phyloP scores from a whole-genome alignment of 2,888 invertebrate genomes.

The Artemia sinica region DNA sequence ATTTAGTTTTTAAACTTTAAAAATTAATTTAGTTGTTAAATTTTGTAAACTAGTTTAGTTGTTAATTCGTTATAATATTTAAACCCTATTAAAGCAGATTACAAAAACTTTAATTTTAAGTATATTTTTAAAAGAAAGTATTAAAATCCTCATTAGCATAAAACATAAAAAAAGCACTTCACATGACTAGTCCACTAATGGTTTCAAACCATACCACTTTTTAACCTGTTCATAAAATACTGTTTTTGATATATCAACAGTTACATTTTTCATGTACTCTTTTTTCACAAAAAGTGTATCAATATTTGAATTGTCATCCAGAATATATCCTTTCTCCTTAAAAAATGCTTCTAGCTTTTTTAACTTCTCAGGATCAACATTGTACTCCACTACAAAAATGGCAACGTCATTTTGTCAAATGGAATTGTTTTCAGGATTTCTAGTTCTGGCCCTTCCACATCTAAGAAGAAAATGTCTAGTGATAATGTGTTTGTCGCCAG shows the following conservation, averaged over 20 bases:
- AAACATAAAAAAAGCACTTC: too few relatives aligned
- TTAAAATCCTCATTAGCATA: too few relatives aligned
- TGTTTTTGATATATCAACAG: neutral
- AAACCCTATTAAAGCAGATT: too few relatives aligned
- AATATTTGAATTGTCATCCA: neutral
- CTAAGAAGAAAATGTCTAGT: neutral
- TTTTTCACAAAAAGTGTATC: constrained; percentile 11
- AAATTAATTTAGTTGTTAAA: too few relatives aligned
- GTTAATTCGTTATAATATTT: too few relatives aligned
- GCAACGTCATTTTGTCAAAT: neutral
- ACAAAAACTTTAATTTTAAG: too few relatives aligned
- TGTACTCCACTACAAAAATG: neutral
- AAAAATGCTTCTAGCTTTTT: constrained; percentile 4
- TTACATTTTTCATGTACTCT: neutral
- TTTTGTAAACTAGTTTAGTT: too few relatives aligned
- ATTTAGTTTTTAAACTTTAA: too few relatives aligned
- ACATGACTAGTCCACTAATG: neutral
- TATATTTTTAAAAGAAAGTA: too few relatives aligned
- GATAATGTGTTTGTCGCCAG: neutral
- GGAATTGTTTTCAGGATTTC: constrained; percentile 6
- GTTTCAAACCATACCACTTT: constrained; percentile 3
- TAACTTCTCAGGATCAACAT: neutral
- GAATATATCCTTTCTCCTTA: neutral
- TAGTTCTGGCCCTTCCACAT: constrained; percentile 5
- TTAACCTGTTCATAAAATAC: neutral